These are phyloP conservation scores for Melanotaenia boesemani DNA, from an alignment of 2,797 vertebrate genomes.

Conservation along the genomic window DNA sequence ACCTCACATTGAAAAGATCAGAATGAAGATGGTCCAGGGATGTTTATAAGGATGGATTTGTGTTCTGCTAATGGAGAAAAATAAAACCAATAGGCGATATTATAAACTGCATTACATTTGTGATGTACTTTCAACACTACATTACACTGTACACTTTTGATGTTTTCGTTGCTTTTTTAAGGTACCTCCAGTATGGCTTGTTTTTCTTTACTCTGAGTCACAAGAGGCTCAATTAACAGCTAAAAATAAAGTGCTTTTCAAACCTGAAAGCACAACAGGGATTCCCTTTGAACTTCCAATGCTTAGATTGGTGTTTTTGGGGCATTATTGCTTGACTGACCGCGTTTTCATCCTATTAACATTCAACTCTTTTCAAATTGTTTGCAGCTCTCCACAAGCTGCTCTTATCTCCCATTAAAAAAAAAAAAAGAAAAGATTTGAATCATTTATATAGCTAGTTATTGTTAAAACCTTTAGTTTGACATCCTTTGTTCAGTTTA, in stretches of 20 bases:
- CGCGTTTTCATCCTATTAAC: constrained; percentile 13
- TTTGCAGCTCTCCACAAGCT: not conserved
- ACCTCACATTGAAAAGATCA: constrained; percentile 17
- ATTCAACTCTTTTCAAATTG: not conserved
- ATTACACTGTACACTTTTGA: constrained; percentile 14
- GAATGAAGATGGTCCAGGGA: not conserved
- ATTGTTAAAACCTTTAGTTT: not conserved
- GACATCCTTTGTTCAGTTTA: not conserved
- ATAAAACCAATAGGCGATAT: not conserved
- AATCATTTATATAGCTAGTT: not conserved
- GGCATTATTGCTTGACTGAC: constrained; percentile 8
- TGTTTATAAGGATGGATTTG: constrained; percentile 20
- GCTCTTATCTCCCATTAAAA: not conserved
- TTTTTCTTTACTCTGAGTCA: constrained; percentile 45
- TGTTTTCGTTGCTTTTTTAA: constrained; percentile 34
- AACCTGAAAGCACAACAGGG: constrained; percentile 36
- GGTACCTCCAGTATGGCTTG: constrained; percentile 17
- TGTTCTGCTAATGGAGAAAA: constrained; percentile 8
- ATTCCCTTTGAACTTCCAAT: constrained; percentile 46
- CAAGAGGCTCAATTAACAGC: constrained; percentile 65
- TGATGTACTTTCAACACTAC: constrained; percentile 10
- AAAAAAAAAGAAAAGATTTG: not conserved
- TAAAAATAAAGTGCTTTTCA: constrained; percentile 43
- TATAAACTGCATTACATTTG: constrained; percentile 8
- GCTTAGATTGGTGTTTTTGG: constrained; percentile 16